Evolutionary conservation across 2,888 invertebrate genomes (phyloP), one percentile per base, ranked within the genome.

Genomic region (Archips xylosteana): DNA sequence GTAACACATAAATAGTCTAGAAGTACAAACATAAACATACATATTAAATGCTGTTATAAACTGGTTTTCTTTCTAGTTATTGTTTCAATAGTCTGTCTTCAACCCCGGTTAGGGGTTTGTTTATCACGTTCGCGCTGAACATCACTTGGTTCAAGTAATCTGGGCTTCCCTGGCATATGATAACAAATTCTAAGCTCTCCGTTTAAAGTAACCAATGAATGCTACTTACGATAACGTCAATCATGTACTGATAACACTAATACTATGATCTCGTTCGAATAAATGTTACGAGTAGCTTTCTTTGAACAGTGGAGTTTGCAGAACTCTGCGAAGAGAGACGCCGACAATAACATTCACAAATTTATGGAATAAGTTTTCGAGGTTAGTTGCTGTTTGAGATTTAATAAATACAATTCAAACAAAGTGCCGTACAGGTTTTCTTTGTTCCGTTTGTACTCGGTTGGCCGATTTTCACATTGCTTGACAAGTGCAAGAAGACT

Each of bases 181-280:
- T 57, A 57, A 32, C 12, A 57, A 32, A 10, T 32, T 32, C 15
- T 57, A 32, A 57, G 32, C 32, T 57, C 32, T n/a, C 57, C 32
- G 57, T 57, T 57, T 57, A 57, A 32, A 57, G 57, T 57, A 32
- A 57, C 57, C 57, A 57, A 57, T 12, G 32, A 57, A 32, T 57
- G 57, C 32, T 57, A 57, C 54, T 32, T 12, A 8, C 60, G 71
- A 71, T 71, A 71, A 66, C 34, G 66, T 66, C 71, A 71, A 61
- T 71, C 71, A 71, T 23, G 2, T 15, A 39, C 9, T 42, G 71
- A 71, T 71, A 66, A 61, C 39, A 32, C n/a, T 59, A 65, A 36
- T 32, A 60, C 59, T n/a, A 32, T 39, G 34, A 60, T 60, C 15
- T 60, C 47, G 32, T 49, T 39, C 12, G 6, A 47, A 60, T 49